Evolutionary conservation across 2,888 invertebrate species (phyloP), one percentile per base, ranked within the genome.

Genomic region (Dryocosmus kuriphilus): DNA sequence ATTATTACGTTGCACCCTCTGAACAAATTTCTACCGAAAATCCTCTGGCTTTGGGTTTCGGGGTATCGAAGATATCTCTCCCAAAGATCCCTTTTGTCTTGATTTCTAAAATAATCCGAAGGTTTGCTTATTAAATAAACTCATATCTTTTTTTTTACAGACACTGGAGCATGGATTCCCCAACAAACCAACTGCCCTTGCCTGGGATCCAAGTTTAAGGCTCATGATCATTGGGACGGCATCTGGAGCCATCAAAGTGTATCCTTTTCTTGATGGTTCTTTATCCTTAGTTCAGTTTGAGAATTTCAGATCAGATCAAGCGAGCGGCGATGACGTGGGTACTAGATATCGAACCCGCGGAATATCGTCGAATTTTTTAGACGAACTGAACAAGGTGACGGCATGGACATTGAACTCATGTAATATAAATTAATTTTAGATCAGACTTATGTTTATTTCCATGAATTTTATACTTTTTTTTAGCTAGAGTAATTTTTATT

Each of bases 151-250:
- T 76, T 80, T 19, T 82, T 90, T 94, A 63, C 94, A 98, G 98
- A 98, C 98, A 86, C 95, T 97, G 78, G 98, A 98, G 89, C 98
- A 99, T 95, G 99, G 99, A 82, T 99, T 99, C 92, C 98, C 99
- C 24, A 97, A 97, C 92, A 97, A 98, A 93, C 98, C 99, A 30
- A 97, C 98, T 19, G 97, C 98, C 7, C 92, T 99, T 89, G 98
- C 98, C 35, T 98, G 97, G 95, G 98, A 99, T 92, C 95, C 97
- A 0, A 94, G 96, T 76, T 94, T 98, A 77, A 94, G 96, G 85
- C 94, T 99, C 74, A 94, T 98, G 90, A 98, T 98, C 75, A 94
- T 99, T 87, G 99, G 98, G 85, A 98, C 98, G n/a, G 96, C 97
- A 86, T 95, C 96, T 80, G 99, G 99, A 83, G 96, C 96, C 77